These are phyloP conservation scores for Sebastes umbrosus DNA, from an alignment of 2,797 vertebrate genomes.

Conservation along the genomic window DNA sequence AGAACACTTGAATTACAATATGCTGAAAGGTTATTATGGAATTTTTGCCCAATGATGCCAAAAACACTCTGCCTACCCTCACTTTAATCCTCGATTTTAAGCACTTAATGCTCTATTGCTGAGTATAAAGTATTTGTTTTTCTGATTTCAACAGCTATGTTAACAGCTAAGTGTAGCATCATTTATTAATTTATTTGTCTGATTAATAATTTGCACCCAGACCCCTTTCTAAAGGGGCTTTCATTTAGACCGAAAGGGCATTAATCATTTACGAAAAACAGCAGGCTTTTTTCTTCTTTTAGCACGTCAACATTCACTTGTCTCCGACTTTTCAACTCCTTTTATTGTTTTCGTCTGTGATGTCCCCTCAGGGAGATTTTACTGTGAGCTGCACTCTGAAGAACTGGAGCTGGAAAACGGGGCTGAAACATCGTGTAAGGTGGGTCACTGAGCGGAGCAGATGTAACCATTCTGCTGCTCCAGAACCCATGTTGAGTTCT, in stretches of 20 bases:
- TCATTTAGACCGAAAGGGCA: conserved; percentile 15
- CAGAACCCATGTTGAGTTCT: not conserved
- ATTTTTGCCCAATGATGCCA: too few relatives aligned
- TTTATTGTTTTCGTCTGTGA: conserved; percentile 34
- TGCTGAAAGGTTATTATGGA: too few relatives aligned
- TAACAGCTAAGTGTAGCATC: not conserved
- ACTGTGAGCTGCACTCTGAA: conserved; percentile 83
- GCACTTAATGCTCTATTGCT: not conserved
- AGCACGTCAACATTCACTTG: not conserved
- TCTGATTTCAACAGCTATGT: not conserved
- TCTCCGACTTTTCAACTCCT: conserved; percentile 24
- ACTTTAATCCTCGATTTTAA: not conserved
- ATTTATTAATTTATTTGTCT: conserved; percentile 34
- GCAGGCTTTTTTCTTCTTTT: not conserved
- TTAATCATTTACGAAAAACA: conserved; percentile 41
- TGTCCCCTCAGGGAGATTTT: conserved; percentile 79
- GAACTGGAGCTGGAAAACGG: conserved; percentile 51
- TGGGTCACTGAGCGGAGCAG: conserved; percentile 54
- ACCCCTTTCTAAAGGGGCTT: not conserved
- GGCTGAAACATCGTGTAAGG: conserved; percentile 52
- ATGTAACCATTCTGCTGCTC: conserved; percentile 11
- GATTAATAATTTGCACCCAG: conserved; percentile 59
- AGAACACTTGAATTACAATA: too few relatives aligned
- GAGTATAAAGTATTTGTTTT: not conserved
- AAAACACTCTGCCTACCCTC: too few relatives aligned